Evolutionary conservation across 2,113 vertebrate species (phyloP).

Genomic region (Oostethus manadensis): DNA sequence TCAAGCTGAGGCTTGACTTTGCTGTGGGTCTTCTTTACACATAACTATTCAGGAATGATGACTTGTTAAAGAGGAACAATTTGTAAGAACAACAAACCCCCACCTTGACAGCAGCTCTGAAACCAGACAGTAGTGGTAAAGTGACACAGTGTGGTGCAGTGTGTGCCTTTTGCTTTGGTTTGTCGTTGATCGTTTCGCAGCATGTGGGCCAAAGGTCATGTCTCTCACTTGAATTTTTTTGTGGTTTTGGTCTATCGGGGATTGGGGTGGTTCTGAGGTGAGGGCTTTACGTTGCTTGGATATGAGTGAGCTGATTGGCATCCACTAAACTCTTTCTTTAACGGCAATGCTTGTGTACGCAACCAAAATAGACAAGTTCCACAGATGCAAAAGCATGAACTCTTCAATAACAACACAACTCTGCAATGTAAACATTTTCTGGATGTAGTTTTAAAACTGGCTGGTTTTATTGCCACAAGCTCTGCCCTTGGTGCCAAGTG

Average conservation of each 20-base stretch:
- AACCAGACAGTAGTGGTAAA: conserved; percentile 57
- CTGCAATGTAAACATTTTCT: neutral
- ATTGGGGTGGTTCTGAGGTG: conserved; percentile 41
- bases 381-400: neutral
- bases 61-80: conserved; percentile 42
- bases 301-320: conserved; percentile 24
- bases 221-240: conserved; percentile 38
- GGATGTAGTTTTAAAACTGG: neutral
- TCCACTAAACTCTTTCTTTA: neutral
- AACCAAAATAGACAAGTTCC: neutral
- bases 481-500: neutral
- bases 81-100: conserved; percentile 20
- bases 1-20: too few relatives aligned
- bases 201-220: conserved; percentile 65
- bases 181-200: conserved; percentile 45
- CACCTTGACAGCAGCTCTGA: conserved; percentile 38
- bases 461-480: neutral
- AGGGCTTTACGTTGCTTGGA: conserved; percentile 36
- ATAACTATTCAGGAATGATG: conserved; percentile 12
- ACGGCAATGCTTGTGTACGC: too few relatives aligned
- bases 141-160: conserved; percentile 17
- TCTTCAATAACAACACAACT: neutral
- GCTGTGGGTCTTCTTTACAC: neutral
- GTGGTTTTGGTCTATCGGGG: conserved; percentile 14
- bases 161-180: conserved; percentile 38